Base-by-base conservation (phyloP, 1,140 invertebrate genomes). In the Saccostrea echinata region DNA sequence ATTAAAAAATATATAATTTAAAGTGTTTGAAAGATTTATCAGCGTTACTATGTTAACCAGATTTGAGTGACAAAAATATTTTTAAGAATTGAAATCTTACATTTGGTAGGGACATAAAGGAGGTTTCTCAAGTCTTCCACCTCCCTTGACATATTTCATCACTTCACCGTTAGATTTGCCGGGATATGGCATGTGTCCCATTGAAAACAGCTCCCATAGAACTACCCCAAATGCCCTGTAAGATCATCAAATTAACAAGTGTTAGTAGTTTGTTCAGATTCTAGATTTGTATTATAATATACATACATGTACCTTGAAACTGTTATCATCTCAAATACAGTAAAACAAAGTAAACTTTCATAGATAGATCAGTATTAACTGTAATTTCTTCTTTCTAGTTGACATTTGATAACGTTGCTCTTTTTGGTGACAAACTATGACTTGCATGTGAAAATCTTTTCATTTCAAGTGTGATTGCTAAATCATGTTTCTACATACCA, bases 131-230 rank as follows among this genome's bases (percentile, higher is more conserved):
- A 99, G 71, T 81, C 98, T 95, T 3, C 98, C 98, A 0, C 98
- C 98, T 35, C 97, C 97, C 30, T 97, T 97, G 21, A 99, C 98
- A 94, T 98, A 96, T 92, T 98, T 96, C 98, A 99, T 99, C 13
- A 99, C 98, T 94, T 99, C 98, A 61, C 97, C 96, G 95, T 99
- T 99, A 6, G 97, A 96, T 93, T 98, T 97, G 0, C 98, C 98
- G 0, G 98, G 98, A 95, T 99, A 99, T 27, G 98, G 98, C 97
- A 99, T 98, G 92, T 98, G 98, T 1, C 98, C 98, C 92, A 99
- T 96, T 0, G 98, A 98, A 96, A 95, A 94, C 21, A 98, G 97
- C 95, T 99, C 98, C 98, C 98, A 99, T 6, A 99, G 95, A 12
- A 99, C 95, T 11, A 99, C 97, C 0, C 98, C 98, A 94, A 98